Evolutionary conservation across 2,797 vertebrate genomes (phyloP), one percentile per base, ranked within the genome.

Genomic region (Cetoscarus ocellatus): DNA sequence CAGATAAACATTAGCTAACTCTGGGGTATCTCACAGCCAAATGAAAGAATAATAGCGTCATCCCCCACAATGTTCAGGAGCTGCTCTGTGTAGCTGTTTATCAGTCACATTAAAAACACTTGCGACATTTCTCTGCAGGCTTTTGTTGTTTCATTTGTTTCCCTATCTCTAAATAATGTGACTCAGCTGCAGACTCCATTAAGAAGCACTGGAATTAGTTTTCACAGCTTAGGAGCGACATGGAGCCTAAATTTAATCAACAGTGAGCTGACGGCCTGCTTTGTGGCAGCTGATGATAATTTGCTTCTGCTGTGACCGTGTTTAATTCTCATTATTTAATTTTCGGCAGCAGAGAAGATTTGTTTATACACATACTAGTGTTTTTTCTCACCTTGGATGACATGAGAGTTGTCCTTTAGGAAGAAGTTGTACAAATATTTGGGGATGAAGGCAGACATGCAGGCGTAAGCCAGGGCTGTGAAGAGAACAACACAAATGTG

Each of bases 371-470:
- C 43, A 12, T 36, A 54, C 3, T 11, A 42, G 36, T n/a, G 17
- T 7, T 4, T 27, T 27, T 19, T 34, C 93, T 94, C 90, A 99
- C 98, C 98, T 96, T 99, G 98, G 85, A 99, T 99, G 76, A 99
- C 98, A 51, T 99, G 97, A 50, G 98, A 99, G 92, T 99, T 99
- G 93, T 99, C 98, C 93, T 99, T 99, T 77, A 99, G 88, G 88
- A 99, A 99, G 88, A 99, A 99, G 90, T 99, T 99, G 93, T 98
- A 98, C 58, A 99, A 92, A 84, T 99, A 99, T 90, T 99, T 99
- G 9, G 98, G 97, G 85, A 99, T 99, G 91, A 99, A 99, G 77
- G 98, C 96, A 71, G 98, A 99, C 98, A 99, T 99, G 75, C 98
- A 99, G 5, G 98, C 96, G 79, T 99, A 99, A 0, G 98, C 98